Evolutionary conservation across 1,140 invertebrate genomes (phyloP), one percentile per base, ranked within the genome.

Genomic region (Pseudoatta argentina): DNA sequence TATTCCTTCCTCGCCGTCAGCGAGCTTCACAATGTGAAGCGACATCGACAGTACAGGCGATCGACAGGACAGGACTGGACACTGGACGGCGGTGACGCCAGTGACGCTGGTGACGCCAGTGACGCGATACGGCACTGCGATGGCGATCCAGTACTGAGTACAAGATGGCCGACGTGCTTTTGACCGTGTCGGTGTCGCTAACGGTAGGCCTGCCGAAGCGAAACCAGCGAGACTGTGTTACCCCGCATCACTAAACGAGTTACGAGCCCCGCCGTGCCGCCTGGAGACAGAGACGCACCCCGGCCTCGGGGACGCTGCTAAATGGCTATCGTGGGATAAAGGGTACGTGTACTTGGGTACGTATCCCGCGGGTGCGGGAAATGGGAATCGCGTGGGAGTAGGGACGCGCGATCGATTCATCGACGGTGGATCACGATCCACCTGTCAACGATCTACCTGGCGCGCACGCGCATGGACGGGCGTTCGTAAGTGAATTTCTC

Each of bases 141-240:
- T 34, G 30, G 30, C 30, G 30, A 34, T 34, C 30, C 30, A 34
- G 5, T 34, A 34, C 10, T 51, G 6, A n/a, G 85, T 91, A 91
- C 90, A 91, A 91, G 90, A 91, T 91, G 90, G 90, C 85, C 30
- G 90, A 91, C 85, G 90, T 91, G 90, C 90, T 87, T 78, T 90
- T 88, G 85, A 79, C 14, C 88, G 89, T 88, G 66, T 82, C 71
- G 81, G 30, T 34, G 30, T 34, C 30, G 30, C 64, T 75, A 55
- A 91, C 75, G 69, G 78, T 72, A 67, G 39, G 85, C n/a, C 72
- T 87, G 85, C 34, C 81, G 81, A 82, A 87, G 78, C 83, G 76
- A 87, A 64, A 85, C 6, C 30, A 34, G 30, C 30, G 30, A 34
- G 5, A 34, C 67, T 85, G 88, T 27, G 51, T 85, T 91, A 76